Evolutionary conservation across 64 coral and sea anemone species (phyloP).

Genomic region (Actinia equina): DNA sequence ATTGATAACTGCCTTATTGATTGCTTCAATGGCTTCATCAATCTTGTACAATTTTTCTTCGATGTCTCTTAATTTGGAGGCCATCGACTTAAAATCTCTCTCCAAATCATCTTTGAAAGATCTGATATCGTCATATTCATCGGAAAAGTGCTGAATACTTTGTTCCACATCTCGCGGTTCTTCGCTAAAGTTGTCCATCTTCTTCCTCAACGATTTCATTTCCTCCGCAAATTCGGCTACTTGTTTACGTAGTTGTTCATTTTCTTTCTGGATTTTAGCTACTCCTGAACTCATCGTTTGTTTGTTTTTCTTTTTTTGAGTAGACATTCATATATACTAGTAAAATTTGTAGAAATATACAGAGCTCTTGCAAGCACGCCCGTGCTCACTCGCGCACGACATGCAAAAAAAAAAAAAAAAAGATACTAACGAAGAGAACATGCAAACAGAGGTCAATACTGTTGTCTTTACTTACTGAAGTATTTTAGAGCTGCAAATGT

Average conservation of each 20-base stretch:
- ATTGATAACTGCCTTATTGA: conserved; percentile 24
- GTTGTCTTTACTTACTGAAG: no score
- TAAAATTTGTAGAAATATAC: no score
- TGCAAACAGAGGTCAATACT: no score
- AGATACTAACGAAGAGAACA: no score
- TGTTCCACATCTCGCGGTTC: not conserved
- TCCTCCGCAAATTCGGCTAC: not conserved
- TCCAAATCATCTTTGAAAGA: not conserved
- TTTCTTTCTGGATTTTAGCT: not conserved
- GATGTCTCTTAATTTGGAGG: not conserved
- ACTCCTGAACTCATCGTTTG: no score
- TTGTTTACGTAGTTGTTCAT: not conserved
- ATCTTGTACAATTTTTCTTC: not conserved
- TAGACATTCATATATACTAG: no score
- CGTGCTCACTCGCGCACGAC: no score
- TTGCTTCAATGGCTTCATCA: conserved; percentile 25
- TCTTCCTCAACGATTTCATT: not conserved
- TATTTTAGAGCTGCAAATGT: no score
- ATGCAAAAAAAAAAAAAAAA: no score
- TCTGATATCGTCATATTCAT: conserved; percentile 18
- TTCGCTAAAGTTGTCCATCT: not conserved
- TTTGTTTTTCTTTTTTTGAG: no score
- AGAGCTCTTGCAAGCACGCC: no score
- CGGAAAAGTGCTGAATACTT: not conserved
- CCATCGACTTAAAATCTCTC: not conserved